phyloP scores from a whole-genome alignment of 2,888 invertebrate species.

The Hypercompe scribonia region DNA sequence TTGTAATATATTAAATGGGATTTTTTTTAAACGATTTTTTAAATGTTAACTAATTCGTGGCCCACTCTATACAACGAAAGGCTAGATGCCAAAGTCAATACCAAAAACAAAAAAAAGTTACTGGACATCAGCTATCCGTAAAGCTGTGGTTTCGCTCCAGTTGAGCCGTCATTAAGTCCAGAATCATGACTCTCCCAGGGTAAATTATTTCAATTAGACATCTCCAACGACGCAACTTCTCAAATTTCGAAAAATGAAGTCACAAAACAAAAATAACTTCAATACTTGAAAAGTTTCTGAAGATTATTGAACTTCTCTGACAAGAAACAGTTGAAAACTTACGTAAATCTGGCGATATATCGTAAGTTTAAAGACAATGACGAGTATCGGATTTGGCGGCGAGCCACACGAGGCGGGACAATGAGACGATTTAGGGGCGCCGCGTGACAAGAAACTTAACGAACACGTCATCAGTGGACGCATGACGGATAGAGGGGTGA shows the following conservation, averaged over 20 bases:
- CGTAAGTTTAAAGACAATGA: slow-evolving; percentile 55
- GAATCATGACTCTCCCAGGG: background rate
- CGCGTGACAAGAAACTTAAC: slow-evolving; percentile 49
- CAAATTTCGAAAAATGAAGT: background rate
- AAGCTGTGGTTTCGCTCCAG: background rate
- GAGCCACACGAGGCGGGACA: slow-evolving; percentile 53
- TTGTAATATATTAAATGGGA: too few species aligned
- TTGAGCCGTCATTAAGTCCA: background rate
- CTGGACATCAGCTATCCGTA: background rate
- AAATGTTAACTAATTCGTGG: too few species aligned
- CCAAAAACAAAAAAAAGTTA: background rate
- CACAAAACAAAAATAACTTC: background rate
- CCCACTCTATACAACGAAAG: too few species aligned
- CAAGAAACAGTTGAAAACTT: slow-evolving; percentile 27
- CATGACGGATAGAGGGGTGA: slow-evolving; percentile 23
- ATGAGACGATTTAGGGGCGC: slow-evolving; percentile 51
- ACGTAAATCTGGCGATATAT: slow-evolving; percentile 43
- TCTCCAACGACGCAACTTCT: background rate
- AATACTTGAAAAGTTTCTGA: background rate
- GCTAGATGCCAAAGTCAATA: too few species aligned
- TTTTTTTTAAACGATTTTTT: too few species aligned
- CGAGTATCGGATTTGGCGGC: slow-evolving; percentile 57
- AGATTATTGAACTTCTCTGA: slow-evolving; percentile 10
- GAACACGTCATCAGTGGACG: slow-evolving; percentile 28
- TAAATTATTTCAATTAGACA: background rate